Evolutionary conservation across 2,113 vertebrate species (phyloP), one percentile per base, ranked within the genome.

Genomic region (Dissostichus mawsoni): DNA sequence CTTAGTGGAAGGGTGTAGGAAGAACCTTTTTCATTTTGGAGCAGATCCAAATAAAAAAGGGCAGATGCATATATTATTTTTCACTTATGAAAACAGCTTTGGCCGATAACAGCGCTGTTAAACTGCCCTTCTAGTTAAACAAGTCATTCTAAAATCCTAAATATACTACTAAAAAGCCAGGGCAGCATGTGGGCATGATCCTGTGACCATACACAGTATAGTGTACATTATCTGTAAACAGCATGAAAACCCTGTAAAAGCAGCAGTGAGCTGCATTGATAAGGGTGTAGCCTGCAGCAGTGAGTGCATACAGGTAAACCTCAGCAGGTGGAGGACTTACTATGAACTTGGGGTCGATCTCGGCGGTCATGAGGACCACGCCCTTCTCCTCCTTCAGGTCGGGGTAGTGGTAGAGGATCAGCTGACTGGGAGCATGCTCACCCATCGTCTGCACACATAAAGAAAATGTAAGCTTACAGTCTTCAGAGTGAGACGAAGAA

Each of bases 351-450:
- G 94, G 88, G 88, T 99, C 97, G 94, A 95, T 95, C 92, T 99
- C 97, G 41, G 97, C 97, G 9, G 96, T 98, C 97, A 99, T 97
- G 55, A 99, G 95, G 36, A 99, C 96, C 17, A 99, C 89, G n/a
- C 95, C 97, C 86, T 98, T 99, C 77, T 96, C 94, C 80, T 98
- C 90, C 90, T 96, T 96, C 78, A 99, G 95, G 53, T 99, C 98
- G 5, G 95, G 91, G 85, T 96, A 99, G 89, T 99, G 98, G 93
- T 98, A 97, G 73, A 99, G 93, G 86, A 99, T 91, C 89, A 99
- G 76, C 87, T 99, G 98, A 89, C 97, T 98, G 53, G 97, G 94
- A 14, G 97, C 96, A 69, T 93, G 85, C 75, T 97, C 96, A 11
- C 97, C 97, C 70, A 93, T 86, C 12, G 92, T 97, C 98, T 99